Evolutionary conservation across 2,113 vertebrate species (phyloP).

Genomic region (Paradoxurus hermaphroditus): DNA sequence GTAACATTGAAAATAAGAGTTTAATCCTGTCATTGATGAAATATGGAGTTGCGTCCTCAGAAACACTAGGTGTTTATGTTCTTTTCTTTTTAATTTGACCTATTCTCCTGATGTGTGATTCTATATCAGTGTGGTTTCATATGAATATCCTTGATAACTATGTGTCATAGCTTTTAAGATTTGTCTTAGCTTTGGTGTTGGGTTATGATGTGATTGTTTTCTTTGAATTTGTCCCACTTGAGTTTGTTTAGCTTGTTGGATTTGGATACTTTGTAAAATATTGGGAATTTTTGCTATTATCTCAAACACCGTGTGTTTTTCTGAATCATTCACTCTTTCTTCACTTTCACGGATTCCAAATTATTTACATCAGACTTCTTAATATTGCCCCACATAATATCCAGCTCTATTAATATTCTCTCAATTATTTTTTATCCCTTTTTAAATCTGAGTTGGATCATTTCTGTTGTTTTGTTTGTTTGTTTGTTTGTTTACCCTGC

Average conservation of each 20-base stretch:
- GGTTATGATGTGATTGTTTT: not conserved
- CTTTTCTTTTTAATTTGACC: not conserved
- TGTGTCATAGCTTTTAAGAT: not conserved
- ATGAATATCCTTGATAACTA: not conserved
- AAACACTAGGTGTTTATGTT: not conserved
- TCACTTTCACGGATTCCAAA: not conserved
- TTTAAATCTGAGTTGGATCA: not conserved
- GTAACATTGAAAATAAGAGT: not conserved
- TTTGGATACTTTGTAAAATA: not conserved
- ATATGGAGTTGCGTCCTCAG: not conserved
- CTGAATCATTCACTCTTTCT: not conserved
- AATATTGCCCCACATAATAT: not conserved
- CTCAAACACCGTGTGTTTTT: not conserved
- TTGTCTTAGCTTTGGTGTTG: not conserved
- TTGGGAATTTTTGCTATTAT: not conserved
- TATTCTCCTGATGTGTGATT: not conserved
- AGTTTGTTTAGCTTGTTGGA: not conserved
- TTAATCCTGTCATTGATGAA: not conserved
- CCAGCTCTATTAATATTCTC: not conserved
- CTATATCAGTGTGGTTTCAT: not conserved
- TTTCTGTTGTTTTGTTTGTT: not conserved
- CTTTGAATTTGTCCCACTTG: not conserved
- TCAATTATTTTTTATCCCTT: not conserved
- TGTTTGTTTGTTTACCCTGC: not conserved
- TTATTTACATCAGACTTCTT: not conserved